Conservation (phyloP, 2,797 vertebrate genomes). For the Peromyscus nudipes region DNA sequence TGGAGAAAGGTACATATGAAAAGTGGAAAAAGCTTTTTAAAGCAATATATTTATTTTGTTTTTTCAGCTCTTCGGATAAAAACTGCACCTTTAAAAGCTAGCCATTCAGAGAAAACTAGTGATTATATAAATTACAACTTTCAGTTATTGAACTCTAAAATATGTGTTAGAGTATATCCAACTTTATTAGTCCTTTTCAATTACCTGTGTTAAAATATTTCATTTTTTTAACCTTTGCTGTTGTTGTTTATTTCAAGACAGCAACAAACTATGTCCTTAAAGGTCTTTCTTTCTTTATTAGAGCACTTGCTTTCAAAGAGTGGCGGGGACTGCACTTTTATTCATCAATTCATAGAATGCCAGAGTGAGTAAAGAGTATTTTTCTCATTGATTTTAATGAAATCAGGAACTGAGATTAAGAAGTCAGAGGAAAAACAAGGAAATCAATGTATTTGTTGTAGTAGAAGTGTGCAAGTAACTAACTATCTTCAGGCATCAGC, state of each 20-base stretch:
- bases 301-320: slow-evolving; percentile 99
- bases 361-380: slow-evolving; percentile 96
- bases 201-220: slow-evolving; percentile 72
- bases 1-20: slow-evolving; percentile 63
- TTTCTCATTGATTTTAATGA: slow-evolving; percentile 88
- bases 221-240: slow-evolving; percentile 73
- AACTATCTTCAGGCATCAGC: slow-evolving; percentile 49
- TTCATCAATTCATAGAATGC: slow-evolving; percentile 97
- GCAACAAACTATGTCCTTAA: slow-evolving; percentile 83
- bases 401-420: slow-evolving; percentile 57
- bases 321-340: slow-evolving; percentile 97
- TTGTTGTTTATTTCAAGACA: slow-evolving; percentile 80
- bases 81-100: slow-evolving; percentile 81
- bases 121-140: slow-evolving; percentile 30
- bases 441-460: slow-evolving; percentile 44
- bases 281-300: slow-evolving; percentile 96
- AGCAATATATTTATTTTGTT: slow-evolving; percentile 49
- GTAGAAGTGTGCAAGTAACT: not conserved
- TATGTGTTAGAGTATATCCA: slow-evolving; percentile 67
- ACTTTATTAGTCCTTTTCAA: slow-evolving; percentile 42
- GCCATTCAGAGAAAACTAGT: slow-evolving; percentile 50
- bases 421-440: slow-evolving; percentile 38
- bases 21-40: slow-evolving; percentile 51
- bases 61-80: slow-evolving; percentile 75
- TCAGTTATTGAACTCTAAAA: slow-evolving; percentile 61